Conservation (phyloP, 2,113 vertebrate species). For the Sitta europaea region DNA sequence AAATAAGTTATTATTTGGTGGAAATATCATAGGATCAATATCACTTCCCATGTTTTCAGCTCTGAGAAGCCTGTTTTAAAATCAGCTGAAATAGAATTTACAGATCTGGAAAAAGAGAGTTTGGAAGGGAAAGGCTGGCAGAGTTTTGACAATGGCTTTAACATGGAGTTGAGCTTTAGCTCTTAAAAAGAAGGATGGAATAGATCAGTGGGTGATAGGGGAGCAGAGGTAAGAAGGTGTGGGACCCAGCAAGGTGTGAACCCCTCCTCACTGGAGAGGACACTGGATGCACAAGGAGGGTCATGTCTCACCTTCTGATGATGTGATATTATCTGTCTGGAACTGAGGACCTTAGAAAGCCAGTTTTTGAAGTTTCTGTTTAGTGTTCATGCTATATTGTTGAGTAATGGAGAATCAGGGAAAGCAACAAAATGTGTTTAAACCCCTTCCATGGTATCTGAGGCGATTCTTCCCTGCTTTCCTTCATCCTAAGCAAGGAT, state of each 20-base stretch:
- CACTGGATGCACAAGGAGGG: neutral
- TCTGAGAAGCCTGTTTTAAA: neutral
- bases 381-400: neutral
- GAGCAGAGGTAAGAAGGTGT: neutral
- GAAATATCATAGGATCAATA: neutral
- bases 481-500: neutral
- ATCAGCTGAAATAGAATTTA: neutral
- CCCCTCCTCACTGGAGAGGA: neutral
- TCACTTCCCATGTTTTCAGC: neutral
- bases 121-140: neutral
- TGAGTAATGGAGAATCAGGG: neutral
- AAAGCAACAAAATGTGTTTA: neutral
- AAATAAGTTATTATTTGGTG: neutral
- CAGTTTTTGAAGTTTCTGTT: neutral
- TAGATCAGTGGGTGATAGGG: neutral
- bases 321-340: neutral
- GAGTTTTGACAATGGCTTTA: neutral
- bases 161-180: neutral
- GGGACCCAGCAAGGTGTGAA: neutral
- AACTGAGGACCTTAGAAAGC: neutral
- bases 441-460: neutral
- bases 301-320: neutral
- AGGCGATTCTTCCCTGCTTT: neutral
- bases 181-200: fast-evolving
- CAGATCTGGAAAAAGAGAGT: neutral